Base-by-base conservation (phyloP, 2,888 invertebrate species). In the Andrena flavipes region DNA sequence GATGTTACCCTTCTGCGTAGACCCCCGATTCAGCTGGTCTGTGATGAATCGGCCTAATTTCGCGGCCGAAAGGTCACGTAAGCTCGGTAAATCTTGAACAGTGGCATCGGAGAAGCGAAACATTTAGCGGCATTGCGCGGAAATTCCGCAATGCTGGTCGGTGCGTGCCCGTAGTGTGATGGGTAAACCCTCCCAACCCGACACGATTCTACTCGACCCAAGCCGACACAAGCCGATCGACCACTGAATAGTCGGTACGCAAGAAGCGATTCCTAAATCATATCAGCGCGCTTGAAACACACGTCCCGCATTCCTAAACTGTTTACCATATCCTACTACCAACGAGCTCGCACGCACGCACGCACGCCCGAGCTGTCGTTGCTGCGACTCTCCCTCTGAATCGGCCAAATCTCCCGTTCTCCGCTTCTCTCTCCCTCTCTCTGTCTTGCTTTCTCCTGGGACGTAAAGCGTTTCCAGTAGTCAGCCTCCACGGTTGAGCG, bases 11-110 rank as follows among this genome's bases (percentile, higher is more conserved):
- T 13, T 71, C 79, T 64, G 72, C 83, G 72, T 69, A 68, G 64
- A 77, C 75, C 42, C 16, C 16, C 0, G 42, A 90, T 89, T 90
- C 90, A 86, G 64, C 70, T 68, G 62, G 69, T 49, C 73, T 83
- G 91, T 92, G 92, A 92, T 91, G 90, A 91, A 92, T 92, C 88
- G 92, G 91, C 90, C 92, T 91, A 92, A 92, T 92, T 92, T 92
- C 91, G 92, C 85, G 90, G 87, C 81, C 88, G 87, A 88, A 90
- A 91, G 91, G 91, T 92, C 92, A 91, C 91, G 92, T 89, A 89
- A 78, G 82, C 85, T 74, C 90, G 84, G 89, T 92, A 92, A 92
- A 92, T 92, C 92, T 92, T 90, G 88, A 81, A 76, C 82, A 48
- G 70, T 71, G 87, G 80, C 76, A 64, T 67, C 75, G 79, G 60